Evolutionary conservation across 2,888 invertebrate species (phyloP).

Genomic region (Trissoscelio sp.): DNA sequence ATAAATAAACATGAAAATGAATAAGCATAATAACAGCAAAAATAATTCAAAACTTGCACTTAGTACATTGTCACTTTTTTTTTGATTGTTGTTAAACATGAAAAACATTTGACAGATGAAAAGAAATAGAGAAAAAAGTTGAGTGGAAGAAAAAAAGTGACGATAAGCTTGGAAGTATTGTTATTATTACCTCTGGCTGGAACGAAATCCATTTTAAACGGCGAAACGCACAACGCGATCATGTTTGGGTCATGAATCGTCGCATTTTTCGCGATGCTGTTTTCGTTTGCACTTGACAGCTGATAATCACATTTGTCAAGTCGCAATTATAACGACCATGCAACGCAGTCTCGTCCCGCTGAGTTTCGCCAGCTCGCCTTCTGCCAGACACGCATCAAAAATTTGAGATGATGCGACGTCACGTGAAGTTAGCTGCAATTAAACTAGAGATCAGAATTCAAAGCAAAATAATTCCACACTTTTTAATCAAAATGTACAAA

Average conservation of each 20-base stretch:
- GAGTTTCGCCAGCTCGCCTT: neutral
- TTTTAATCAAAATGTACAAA: neutral
- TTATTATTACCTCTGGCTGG: slow-evolving; percentile 13
- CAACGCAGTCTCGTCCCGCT: slow-evolving; percentile 1
- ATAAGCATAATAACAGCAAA: neutral
- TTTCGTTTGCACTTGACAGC: slow-evolving; percentile 21
- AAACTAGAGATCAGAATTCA: too few relatives aligned
- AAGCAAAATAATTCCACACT: too few relatives aligned
- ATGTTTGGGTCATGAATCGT: neutral
- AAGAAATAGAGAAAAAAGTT: neutral
- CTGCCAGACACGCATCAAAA: slow-evolving; percentile 9
- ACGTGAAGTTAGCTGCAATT: neutral
- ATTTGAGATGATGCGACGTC: neutral
- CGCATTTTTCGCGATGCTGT: neutral
- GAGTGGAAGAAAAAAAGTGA: neutral
- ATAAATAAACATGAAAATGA: neutral
- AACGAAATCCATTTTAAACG: too few relatives aligned
- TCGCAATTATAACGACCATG: slow-evolving; percentile 36
- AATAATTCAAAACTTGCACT: neutral
- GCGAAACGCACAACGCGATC: too few relatives aligned
- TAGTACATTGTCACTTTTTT: too few relatives aligned
- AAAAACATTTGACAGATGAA: neutral
- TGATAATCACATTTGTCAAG: slow-evolving; percentile 36
- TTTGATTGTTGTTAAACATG: neutral
- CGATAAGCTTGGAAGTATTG: neutral